Percentiles rank a stretch among this genome's conserved stretches.
phyloP scores from a whole-genome alignment of 2,797 vertebrate species.

The Mallotus villosus region DNA sequence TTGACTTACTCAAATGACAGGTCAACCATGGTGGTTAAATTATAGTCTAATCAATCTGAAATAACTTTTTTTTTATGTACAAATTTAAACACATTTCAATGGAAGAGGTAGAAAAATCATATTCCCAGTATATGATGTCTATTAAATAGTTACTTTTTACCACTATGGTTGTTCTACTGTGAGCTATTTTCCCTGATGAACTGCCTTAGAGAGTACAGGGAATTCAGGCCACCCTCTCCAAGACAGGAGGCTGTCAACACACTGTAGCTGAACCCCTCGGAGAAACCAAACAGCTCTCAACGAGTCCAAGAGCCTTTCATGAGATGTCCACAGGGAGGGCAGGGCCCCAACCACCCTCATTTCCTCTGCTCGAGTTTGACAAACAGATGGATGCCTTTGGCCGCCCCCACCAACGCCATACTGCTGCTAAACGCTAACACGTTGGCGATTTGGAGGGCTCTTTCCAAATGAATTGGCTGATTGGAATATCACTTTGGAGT shows the following conservation, averaged over 20 bases:
- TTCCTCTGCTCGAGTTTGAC: slow-evolving; percentile 54
- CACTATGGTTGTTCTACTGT: slow-evolving; percentile 11
- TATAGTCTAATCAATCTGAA: too few relatives aligned
- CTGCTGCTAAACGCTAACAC: slow-evolving; percentile 21
- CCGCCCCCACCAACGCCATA: slow-evolving; percentile 29
- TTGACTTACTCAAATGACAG: not conserved
- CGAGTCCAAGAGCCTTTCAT: slow-evolving; percentile 43
- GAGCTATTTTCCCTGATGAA: slow-evolving; percentile 19
- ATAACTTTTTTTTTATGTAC: too few relatives aligned
- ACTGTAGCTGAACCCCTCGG: slow-evolving; percentile 17
- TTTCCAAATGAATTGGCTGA: slow-evolving; percentile 50
- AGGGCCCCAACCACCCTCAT: slow-evolving; percentile 49
- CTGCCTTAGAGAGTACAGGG: slow-evolving; percentile 9
- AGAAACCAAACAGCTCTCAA: slow-evolving; percentile 54
- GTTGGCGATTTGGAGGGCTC: slow-evolving; percentile 20
- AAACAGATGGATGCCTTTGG: slow-evolving; percentile 55
- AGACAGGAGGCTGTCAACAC: slow-evolving; percentile 45
- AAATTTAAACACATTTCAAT: too few relatives aligned
- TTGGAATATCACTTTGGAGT: slow-evolving; percentile 17
- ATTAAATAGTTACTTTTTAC: slow-evolving; percentile 31
- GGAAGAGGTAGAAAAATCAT: not conserved
- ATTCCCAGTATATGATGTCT: slow-evolving; percentile 19
- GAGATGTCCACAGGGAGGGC: slow-evolving; percentile 33
- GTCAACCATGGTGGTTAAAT: not conserved
- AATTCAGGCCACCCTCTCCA: slow-evolving; percentile 51